Evolutionary conservation across 2,797 vertebrate species (phyloP).

Genomic region (Chiloscyllium punctatum): DNA sequence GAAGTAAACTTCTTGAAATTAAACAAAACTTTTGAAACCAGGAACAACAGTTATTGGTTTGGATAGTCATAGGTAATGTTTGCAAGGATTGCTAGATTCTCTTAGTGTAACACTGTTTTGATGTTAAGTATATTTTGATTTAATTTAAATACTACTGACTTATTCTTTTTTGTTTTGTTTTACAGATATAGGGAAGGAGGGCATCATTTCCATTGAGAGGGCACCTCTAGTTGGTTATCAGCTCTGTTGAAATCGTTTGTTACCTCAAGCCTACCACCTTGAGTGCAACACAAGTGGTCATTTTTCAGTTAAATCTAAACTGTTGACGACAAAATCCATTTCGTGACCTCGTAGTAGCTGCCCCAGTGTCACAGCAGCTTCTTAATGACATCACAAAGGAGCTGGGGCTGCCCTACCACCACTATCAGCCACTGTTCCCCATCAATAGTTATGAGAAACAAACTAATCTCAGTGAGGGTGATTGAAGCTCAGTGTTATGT

Average conservation of each 20-base stretch:
- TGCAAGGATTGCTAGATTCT: not conserved
- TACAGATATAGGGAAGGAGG: not conserved
- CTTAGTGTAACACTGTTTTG: not conserved
- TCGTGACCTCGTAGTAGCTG: slow-evolving; percentile 25
- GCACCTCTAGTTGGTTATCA: not conserved
- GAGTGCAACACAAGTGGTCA: not conserved
- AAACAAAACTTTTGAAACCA: not conserved
- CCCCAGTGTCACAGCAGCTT: not conserved
- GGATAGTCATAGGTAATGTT: not conserved
- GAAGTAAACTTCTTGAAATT: not conserved
- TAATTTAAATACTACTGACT: not conserved
- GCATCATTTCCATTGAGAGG: not conserved
- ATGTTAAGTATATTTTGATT: not conserved
- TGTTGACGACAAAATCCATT: not conserved
- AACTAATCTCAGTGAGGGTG: not conserved
- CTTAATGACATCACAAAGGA: not conserved
- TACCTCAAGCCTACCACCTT: not conserved
- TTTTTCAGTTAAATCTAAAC: slow-evolving; percentile 17
- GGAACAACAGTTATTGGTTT: not conserved
- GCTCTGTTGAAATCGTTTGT: not conserved
- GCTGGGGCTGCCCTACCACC: not conserved
- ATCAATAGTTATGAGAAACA: not conserved
- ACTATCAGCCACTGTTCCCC: not conserved
- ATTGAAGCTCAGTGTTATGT: not conserved
- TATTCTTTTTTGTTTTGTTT: slow-evolving; percentile 19